phyloP scores from a whole-genome alignment of 2,113 vertebrate genomes.

The Pyxicephalus adspersus region DNA sequence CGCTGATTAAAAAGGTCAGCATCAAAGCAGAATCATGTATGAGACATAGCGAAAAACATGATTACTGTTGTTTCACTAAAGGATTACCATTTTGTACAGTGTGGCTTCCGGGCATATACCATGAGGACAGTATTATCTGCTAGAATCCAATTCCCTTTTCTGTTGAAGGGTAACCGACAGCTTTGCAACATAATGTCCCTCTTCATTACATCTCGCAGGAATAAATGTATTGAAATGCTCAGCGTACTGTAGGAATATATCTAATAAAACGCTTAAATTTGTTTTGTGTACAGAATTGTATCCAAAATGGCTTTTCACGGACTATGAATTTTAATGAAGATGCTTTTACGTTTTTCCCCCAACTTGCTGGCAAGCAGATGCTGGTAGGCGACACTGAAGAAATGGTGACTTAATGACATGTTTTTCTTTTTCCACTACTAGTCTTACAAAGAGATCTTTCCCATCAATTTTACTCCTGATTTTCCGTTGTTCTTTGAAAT shows the following conservation, averaged over 20 bases:
- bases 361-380: conserved; percentile 42
- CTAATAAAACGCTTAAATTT: conserved; percentile 29
- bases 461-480: conserved; percentile 20
- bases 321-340: conserved; percentile 56
- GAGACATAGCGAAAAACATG: neutral
- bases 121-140: neutral
- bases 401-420: conserved; percentile 35
- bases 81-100: neutral
- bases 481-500: conserved; percentile 26
- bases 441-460: neutral
- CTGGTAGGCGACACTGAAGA: conserved; percentile 51
- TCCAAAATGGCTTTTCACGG: conserved; percentile 46
- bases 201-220: conserved; percentile 31
- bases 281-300: conserved; percentile 38
- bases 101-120: neutral
- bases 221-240: conserved; percentile 14
- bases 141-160: neutral
- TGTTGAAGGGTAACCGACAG: neutral
- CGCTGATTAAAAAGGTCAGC: neutral
- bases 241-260: conserved; percentile 24
- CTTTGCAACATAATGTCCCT: conserved; percentile 25
- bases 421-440: neutral
- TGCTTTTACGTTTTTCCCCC: conserved; percentile 40
- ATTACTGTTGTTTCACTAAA: neutral
- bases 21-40: neutral